phyloP scores from a whole-genome alignment of 2,113 vertebrate species.

The Serilophus lunatus region DNA sequence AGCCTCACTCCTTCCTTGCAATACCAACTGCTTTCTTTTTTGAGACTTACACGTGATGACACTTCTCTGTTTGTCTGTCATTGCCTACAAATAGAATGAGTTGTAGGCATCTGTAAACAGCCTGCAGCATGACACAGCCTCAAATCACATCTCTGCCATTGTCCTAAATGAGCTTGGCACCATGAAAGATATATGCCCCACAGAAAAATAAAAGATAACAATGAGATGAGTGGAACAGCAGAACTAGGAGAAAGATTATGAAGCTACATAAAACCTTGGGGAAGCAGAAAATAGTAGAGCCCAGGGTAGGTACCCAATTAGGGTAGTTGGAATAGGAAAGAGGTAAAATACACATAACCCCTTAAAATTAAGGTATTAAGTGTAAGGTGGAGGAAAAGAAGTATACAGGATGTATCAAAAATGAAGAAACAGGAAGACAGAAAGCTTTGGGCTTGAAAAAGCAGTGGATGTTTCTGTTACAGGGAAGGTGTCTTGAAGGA shows the following conservation, averaged over 20 bases:
- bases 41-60: conserved; percentile 29
- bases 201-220: conserved; percentile 5
- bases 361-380: not conserved
- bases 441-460: not conserved
- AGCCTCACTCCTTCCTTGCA: conserved; percentile 11
- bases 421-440: not conserved
- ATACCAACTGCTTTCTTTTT: conserved; percentile 44
- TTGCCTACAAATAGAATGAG: conserved; percentile 40
- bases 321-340: not conserved
- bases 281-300: not conserved
- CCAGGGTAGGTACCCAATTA: not conserved
- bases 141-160: not conserved
- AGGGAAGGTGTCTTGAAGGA: not conserved
- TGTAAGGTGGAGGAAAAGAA: not conserved
- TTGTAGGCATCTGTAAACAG: conserved; percentile 45
- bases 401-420: not conserved
- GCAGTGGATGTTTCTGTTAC: not conserved
- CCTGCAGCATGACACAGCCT: not conserved
- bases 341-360: not conserved
- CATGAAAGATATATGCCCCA: not conserved
- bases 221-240: not conserved
- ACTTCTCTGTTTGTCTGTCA: conserved; percentile 44
- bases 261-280: not conserved
- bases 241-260: not conserved
- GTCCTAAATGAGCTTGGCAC: conserved; percentile 23